A percentile compares a stretch with the other conserved stretches of the same genome.
These are phyloP conservation scores for Aurelia aurita complex sp. Pacific DNA, from an alignment of 30 jellyfish, hydroid and myxozoan genomes.

Conservation along the genomic window DNA sequence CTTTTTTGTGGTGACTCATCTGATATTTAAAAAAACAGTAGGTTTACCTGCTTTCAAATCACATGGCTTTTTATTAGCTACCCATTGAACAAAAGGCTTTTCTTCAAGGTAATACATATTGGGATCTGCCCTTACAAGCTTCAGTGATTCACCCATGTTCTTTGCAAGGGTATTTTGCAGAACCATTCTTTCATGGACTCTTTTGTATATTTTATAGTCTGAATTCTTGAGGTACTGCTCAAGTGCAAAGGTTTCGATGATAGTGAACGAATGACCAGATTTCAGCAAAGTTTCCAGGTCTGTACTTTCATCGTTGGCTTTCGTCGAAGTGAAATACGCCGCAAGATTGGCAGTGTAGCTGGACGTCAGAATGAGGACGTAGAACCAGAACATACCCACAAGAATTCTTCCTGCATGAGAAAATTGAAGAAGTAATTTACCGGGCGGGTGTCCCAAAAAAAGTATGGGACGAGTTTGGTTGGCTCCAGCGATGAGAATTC, in stretches of 20 bases:
- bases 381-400: constrained; percentile 58
- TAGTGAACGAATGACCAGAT: constrained; percentile 36
- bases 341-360: constrained; percentile 72
- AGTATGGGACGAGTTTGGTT: too few relatives aligned
- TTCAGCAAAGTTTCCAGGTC: constrained; percentile 34
- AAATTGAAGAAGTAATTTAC: not conserved
- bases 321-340: constrained; percentile 52
- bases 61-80: constrained; percentile 33
- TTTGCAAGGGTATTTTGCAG: constrained; percentile 23
- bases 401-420: constrained; percentile 33
- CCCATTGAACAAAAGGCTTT: constrained; percentile 26
- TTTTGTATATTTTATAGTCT: constrained; percentile 50
- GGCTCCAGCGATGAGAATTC: too few relatives aligned
- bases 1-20: too few relatives aligned
- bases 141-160: constrained; percentile 5
- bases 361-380: constrained; percentile 36
- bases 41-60: constrained; percentile 44
- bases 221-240: constrained; percentile 43
- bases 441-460: not conserved
- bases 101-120: constrained; percentile 42
- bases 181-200: constrained; percentile 40
- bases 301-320: not conserved
- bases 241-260: constrained; percentile 31
- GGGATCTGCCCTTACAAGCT: constrained; percentile 14
- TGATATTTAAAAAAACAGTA: not conserved